Conservation (phyloP, 2,888 invertebrate species). For the Lepidocyrtinus sp. region DNA sequence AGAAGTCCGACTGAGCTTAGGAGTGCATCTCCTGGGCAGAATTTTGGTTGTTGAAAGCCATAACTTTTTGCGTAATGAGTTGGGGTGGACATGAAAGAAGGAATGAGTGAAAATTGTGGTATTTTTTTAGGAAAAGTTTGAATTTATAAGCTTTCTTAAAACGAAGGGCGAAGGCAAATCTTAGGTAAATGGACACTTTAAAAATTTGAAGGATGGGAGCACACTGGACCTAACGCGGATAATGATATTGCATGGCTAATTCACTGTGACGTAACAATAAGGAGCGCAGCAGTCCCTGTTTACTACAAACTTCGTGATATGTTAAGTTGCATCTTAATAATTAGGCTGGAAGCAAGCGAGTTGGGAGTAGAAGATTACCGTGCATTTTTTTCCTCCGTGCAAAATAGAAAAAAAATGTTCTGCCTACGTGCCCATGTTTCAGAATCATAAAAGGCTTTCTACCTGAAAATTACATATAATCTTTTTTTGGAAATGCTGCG, state of each 20-base stretch:
- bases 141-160: too few relatives aligned
- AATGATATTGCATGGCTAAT: conserved; percentile 11
- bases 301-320: not conserved
- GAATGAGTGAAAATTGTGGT: not conserved
- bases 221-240: not conserved
- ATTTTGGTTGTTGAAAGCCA: conserved; percentile 15
- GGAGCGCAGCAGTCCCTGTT: too few relatives aligned
- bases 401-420: conserved; percentile 8
- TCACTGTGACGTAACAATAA: conserved; percentile 12
- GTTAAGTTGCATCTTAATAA: not conserved
- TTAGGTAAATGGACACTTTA: not conserved
- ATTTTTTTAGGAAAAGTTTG: conserved; percentile 7
- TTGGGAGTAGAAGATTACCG: not conserved
- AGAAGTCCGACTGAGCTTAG: not conserved
- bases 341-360: not conserved
- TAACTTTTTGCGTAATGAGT: conserved; percentile 35
- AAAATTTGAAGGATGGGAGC: not conserved
- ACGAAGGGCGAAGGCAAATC: not conserved
- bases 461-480: conserved; percentile 40
- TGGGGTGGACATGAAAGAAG: conserved; percentile 38
- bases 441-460: conserved; percentile 1
- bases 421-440: conserved; percentile 28
- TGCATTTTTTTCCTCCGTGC: conserved; percentile 5
- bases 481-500: conserved; percentile 4
- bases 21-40: conserved; percentile 7